Evolutionary conservation across 2,797 vertebrate genomes (phyloP).

Genomic region (Cercopithecus petaurista): DNA sequence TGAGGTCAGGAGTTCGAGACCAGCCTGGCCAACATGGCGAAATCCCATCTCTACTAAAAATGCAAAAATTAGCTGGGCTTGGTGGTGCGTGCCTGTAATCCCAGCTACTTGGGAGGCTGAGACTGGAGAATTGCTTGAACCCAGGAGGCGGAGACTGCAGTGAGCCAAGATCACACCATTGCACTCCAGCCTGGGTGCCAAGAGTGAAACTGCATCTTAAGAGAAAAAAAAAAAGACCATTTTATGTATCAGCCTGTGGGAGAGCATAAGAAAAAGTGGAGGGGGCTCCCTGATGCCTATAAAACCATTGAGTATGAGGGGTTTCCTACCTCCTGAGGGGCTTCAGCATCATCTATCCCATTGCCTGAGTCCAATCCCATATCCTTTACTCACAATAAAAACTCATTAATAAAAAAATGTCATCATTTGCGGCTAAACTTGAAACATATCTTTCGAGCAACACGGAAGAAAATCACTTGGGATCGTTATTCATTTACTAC

Average conservation of each 20-base stretch:
- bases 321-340: rapidly evolving
- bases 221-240: not conserved
- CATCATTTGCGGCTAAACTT: not conserved
- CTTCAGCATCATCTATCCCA: not conserved
- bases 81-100: no score
- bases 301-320: not conserved
- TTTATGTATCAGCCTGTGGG: not conserved
- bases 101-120: no score
- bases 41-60: no score
- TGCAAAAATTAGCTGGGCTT: no score
- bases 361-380: not conserved
- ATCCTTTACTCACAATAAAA: not conserved
- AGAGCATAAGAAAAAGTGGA: not conserved
- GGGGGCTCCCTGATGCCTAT: not conserved
- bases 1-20: no score
- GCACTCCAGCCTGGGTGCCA: no score
- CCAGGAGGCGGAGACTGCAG: no score
- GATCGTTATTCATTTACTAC: not conserved
- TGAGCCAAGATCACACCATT: no score
- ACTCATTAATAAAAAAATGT: not conserved
- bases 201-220: no score
- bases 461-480: not conserved
- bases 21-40: no score
- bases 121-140: no score
- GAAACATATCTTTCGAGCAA: slow-evolving; percentile 12